Percentiles rank a stretch among this genome's conserved stretches.
These are phyloP conservation scores for Eilema caniola DNA, from an alignment of 2,888 invertebrate species.

Conservation along the genomic window DNA sequence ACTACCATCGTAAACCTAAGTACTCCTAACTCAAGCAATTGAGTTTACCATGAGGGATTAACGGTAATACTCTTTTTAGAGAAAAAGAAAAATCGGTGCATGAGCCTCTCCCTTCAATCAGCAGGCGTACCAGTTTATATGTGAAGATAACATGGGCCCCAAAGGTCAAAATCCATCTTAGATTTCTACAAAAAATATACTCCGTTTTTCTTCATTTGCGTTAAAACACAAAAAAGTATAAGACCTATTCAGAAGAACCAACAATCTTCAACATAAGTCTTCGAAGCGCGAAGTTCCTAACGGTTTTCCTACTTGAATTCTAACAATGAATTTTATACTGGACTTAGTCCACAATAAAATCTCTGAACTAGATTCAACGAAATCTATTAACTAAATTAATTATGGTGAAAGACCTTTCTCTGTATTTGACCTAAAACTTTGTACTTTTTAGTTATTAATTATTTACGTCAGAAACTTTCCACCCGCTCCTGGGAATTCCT, in stretches of 20 bases:
- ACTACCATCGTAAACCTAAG: too few relatives aligned
- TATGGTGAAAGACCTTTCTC: background rate
- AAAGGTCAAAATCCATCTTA: too few relatives aligned
- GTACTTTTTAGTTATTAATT: background rate
- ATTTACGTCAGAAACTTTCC: background rate
- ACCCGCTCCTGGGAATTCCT: background rate
- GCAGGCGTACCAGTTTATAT: too few relatives aligned
- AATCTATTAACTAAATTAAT: conserved; percentile 1
- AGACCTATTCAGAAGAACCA: background rate
- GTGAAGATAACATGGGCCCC: too few relatives aligned
- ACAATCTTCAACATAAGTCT: background rate
- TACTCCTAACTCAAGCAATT: too few relatives aligned
- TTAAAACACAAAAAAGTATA: background rate
- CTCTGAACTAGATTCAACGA: background rate
- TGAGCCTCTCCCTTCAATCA: too few relatives aligned
- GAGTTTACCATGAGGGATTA: too few relatives aligned
- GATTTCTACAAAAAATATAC: too few relatives aligned
- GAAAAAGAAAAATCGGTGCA: too few relatives aligned
- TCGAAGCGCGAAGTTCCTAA: background rate
- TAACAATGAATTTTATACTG: background rate
- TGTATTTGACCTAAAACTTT: background rate
- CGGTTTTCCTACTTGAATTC: background rate
- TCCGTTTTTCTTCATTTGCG: background rate
- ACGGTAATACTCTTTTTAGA: too few relatives aligned
- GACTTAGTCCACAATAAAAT: background rate